Evolutionary conservation across 2,888 invertebrate genomes (phyloP), one percentile per base, ranked within the genome.

Genomic region (Aleiodes alternator): DNA sequence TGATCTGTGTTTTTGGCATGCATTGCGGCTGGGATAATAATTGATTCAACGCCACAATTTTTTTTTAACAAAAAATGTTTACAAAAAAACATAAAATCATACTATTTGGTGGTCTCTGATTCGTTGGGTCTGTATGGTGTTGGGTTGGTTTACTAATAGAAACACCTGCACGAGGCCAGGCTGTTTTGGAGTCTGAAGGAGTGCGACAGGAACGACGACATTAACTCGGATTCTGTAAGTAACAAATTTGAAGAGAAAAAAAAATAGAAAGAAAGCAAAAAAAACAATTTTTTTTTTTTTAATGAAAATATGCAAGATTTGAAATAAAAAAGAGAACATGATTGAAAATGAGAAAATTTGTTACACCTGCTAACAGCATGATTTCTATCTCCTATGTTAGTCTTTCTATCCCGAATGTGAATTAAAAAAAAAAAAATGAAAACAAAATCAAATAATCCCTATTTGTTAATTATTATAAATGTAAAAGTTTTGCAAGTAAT

Each of bases 101-200:
- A 83, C 82, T 84, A 85, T 83, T 82, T 84, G 61, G 57, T 85
- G 85, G 84, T 84, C 48, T 48, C 86, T 85, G 84, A 83, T 83
- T 84, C 70, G 77, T 81, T 82, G 80, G 83, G 78, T 78, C 82
- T 80, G 81, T 83, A 76, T 83, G 82, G 84, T 82, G 80, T 79
- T 83, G 88, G 89, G 87, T 89, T 87, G 86, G 82, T 87, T 87
- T 85, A 87, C 87, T 86, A 88, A 88, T 91, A 92, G 92, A 92
- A 92, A 92, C 91, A 92, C 90, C 92, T 92, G 90, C 92, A 91
- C 91, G 92, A 92, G 87, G 92, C 92, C 87, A 91, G 91, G 90
- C 90, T 92, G 81, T 92, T 90, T 90, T 92, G 92, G 92, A 92
- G 90, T 86, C 82, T 87, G 81, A 89, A 88, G 87, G 87, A 87